Base-by-base conservation (phyloP, 1,140 invertebrate species). In the Theocolax elegans region DNA sequence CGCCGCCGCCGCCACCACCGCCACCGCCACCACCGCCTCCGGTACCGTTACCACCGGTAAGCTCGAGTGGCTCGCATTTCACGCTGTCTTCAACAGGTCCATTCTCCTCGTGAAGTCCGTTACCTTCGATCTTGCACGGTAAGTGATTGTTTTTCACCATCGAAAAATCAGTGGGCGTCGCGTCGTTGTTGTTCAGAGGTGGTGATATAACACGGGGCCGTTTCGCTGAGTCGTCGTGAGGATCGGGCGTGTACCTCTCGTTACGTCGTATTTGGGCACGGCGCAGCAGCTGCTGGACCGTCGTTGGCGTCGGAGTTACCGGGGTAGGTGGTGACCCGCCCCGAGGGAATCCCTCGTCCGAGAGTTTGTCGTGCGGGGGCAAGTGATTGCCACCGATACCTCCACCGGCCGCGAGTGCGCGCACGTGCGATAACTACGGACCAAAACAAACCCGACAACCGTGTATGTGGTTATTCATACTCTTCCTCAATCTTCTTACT, bases 31-130 rank as follows among this genome's bases (percentile, higher is more conserved):
- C 91, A 25, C 89, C 89, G 27, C 88, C 89, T 80, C 51, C 60
- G 79, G 42, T 89, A 87, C 17, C 89, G 77, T 92, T 91, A 29
- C 90, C 89, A 25, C 89, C 89, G 81, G 91, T 92, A 38, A 93
- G 84, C 75, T 94, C 93, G 80, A 93, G 88, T 0, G 93, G 93
- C 83, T 94, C 93, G 69, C 92, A 90, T 83, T 94, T 94, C 42
- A 94, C 91, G 65, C 91, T 89, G 29, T 92, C 91, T 19, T 86
- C 84, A 17, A 81, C 54, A 12, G 81, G 81, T 73, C 81, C 82
- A 71, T 81, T 84, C 62, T 85, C 83, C 56, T 86, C 83, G 76
- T 84, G 83, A 38, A 83, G 72, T 3, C 81, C 85, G 72, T 83
- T 85, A 19, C 81, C 83, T 75, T 83, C 83, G 51, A 88, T 86